These are phyloP conservation scores for Enteromius trimaculatus DNA, from an alignment of 2,797 vertebrate genomes.

Conservation along the genomic window DNA sequence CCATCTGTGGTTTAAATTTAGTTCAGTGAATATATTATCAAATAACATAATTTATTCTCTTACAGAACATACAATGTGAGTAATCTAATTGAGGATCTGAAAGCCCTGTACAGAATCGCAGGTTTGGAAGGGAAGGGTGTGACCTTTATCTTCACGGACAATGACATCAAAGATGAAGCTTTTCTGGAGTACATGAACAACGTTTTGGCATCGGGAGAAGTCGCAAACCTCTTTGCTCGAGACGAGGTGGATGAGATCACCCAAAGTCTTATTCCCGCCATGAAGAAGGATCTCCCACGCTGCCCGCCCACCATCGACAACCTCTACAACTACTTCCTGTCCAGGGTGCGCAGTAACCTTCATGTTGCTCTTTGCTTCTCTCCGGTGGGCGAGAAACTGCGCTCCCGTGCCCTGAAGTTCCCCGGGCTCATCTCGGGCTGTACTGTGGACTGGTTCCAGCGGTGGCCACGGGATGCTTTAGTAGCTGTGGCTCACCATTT, in stretches of 20 bases:
- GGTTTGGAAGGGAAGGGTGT: constrained; percentile 82
- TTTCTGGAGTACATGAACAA: constrained; percentile 89
- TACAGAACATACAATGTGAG: constrained; percentile 80
- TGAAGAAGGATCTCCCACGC: constrained; percentile 82
- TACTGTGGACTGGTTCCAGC: constrained; percentile 86
- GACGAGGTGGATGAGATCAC: constrained; percentile 86
- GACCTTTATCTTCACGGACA: constrained; percentile 86
- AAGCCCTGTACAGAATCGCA: constrained; percentile 79
- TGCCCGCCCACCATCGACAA: constrained; percentile 78
- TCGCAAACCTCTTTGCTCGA: constrained; percentile 81
- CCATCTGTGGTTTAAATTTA: neutral
- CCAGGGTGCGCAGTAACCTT: constrained; percentile 81
- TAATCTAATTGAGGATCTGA: constrained; percentile 87
- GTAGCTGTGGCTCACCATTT: constrained; percentile 85
- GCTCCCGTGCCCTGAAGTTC: constrained; percentile 81
- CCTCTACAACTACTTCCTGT: constrained; percentile 85
- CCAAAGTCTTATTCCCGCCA: constrained; percentile 79
- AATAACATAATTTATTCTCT: neutral
- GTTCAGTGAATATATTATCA: neutral
- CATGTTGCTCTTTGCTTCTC: constrained; percentile 88
- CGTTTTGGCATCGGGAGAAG: constrained; percentile 83
- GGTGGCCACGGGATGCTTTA: constrained; percentile 85
- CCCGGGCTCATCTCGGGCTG: constrained; percentile 86
- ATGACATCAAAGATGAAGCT: constrained; percentile 85
- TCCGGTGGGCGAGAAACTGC: constrained; percentile 85